Evolutionary conservation across 2,888 invertebrate genomes (phyloP), one percentile per base, ranked within the genome.

Genomic region (Drosophila mimica): DNA sequence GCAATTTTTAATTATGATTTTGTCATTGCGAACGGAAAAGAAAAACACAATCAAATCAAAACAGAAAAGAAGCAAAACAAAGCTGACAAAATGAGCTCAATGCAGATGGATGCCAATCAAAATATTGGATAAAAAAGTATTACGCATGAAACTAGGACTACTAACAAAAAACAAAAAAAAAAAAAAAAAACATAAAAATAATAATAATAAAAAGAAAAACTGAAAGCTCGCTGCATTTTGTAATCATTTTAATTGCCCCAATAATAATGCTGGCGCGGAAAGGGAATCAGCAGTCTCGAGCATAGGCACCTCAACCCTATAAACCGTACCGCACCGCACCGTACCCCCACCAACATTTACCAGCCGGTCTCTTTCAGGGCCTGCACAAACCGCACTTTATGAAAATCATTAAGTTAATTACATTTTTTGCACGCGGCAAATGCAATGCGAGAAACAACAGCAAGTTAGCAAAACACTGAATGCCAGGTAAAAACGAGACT

Each of bases 381-480:
- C 64, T 31, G 48, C 60, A 48, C 30, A 68, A 63, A 73, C 78
- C 82, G 64, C 74, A 81, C 67, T 81, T 88, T 88, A 88, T 91
- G 85, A 75, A 91, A 89, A 91, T 89, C 91, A 91, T 91, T 91
- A 91, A 91, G 89, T 91, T 91, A 91, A 91, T 91, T 91, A 91
- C 78, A 88, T 91, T 91, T 91, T 88, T 91, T 91, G 89, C 88
- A 81, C 89, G 76, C 80, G 71, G 74, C 54, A 78, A 85, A 71
- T 75, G 78, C 81, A 66, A 81, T 72, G 78, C 60, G 34, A 38
- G 62, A 53, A 79, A 76, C 70, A 76, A 75, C 71, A 70, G 54
- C 64, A 76, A 67, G 54, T 60, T 60, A 53, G 53, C 73, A 56
- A 43, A 40, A 57, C 51, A 56, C 49, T 49, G 28, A 49, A 46